Conservation (phyloP, 1,140 invertebrate genomes). For the Pseudomyrmex dendroicus region DNA sequence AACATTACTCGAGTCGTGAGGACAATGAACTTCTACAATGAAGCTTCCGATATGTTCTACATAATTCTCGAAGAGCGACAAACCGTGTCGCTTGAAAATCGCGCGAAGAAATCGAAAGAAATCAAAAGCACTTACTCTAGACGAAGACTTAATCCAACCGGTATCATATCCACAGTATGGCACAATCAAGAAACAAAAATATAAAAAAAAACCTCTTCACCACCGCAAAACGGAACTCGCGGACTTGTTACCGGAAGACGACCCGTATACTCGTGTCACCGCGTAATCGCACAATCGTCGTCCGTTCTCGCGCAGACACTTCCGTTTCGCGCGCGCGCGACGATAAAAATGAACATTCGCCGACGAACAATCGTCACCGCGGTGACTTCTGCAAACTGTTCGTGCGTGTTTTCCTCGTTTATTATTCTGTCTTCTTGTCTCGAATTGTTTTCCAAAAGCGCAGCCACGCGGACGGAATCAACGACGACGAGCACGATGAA, state of each 20-base stretch:
- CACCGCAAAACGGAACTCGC: slow-evolving; percentile 27
- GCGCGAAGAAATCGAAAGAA: neutral
- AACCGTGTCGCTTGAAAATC: neutral
- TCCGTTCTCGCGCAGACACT: slow-evolving; percentile 42
- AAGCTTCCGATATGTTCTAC: neutral
- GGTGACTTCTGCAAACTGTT: neutral
- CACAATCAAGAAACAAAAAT: slow-evolving; percentile 65
- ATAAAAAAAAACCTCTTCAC: slow-evolving; percentile 45
- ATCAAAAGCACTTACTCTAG: slow-evolving; percentile 47
- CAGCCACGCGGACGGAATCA: slow-evolving; percentile 43
- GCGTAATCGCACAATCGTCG: slow-evolving; percentile 51
- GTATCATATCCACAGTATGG: slow-evolving; percentile 70
- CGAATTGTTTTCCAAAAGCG: too few species aligned
- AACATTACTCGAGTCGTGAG: neutral
- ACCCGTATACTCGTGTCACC: slow-evolving; percentile 22
- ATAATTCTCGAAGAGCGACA: neutral
- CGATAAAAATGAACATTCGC: neutral
- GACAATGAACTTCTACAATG: neutral
- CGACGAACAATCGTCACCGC: neutral
- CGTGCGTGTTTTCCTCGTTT: neutral
- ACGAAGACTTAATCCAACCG: slow-evolving; percentile 70
- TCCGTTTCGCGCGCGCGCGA: neutral
- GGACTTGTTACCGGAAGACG: neutral
- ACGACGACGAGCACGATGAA: slow-evolving; percentile 70
- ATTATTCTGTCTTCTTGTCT: neutral